Evolutionary conservation across 2,888 invertebrate genomes (phyloP).

Genomic region (Teleogryllus oceanicus): DNA sequence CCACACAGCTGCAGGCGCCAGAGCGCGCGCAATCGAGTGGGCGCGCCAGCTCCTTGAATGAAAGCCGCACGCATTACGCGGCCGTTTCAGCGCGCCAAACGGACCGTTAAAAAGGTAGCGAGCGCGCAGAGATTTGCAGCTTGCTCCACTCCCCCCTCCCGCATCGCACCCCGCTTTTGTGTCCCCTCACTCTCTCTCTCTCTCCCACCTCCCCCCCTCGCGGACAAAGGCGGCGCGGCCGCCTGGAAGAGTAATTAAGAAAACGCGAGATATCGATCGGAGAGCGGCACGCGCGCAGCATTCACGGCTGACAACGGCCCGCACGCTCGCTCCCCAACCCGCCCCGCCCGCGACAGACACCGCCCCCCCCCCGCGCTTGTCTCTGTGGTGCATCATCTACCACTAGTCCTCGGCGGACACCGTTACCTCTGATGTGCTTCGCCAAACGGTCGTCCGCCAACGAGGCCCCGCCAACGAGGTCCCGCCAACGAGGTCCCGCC

Average conservation of each 20-base stretch:
- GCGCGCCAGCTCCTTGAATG: background rate
- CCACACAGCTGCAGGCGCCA: no score
- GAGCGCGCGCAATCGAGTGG: no score
- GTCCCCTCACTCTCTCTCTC: background rate
- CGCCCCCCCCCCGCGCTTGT: background rate
- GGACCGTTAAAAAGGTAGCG: slow-evolving; percentile 18
- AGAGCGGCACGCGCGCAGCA: background rate
- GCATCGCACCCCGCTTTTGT: background rate
- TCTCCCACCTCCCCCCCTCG: background rate
- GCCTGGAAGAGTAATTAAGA: slow-evolving; percentile 1
- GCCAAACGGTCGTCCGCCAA: no score
- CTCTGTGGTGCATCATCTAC: no score
- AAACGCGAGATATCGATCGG: background rate
- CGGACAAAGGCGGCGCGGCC: background rate
- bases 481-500: no score
- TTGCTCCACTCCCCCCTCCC: background rate
- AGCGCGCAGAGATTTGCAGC: background rate
- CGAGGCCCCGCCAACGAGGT: no score
- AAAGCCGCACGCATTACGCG: background rate
- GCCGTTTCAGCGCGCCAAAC: background rate
- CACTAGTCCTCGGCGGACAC: no score
- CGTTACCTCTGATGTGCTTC: no score
- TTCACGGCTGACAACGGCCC: no score
- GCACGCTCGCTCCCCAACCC: no score
- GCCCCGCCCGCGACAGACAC: background rate